These are phyloP conservation scores for Lepus oiostolus DNA, from an alignment of 2,797 vertebrate species.

Conservation along the genomic window DNA sequence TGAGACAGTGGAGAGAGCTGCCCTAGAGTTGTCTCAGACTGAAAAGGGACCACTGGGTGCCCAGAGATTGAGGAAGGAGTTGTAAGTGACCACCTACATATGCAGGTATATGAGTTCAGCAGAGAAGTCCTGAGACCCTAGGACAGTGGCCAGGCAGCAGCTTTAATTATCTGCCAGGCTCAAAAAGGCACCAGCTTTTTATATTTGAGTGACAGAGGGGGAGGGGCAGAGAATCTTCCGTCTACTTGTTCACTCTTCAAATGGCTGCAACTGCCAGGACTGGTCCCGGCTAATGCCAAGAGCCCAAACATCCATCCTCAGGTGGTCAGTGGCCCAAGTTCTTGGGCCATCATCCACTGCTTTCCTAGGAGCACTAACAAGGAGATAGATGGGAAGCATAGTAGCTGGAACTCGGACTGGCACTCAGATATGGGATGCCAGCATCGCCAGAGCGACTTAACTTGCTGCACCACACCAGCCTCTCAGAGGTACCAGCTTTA, in stretches of 20 bases:
- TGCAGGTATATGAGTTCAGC: not conserved
- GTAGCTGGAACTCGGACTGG: too few species aligned
- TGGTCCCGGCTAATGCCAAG: too few species aligned
- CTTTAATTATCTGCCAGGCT: conserved; percentile 38
- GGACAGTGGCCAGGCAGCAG: not conserved
- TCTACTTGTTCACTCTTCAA: too few species aligned
- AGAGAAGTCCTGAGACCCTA: not conserved
- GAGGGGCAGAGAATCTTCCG: not conserved
- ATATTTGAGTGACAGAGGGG: not conserved
- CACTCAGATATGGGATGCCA: too few species aligned
- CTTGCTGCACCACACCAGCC: too few species aligned
- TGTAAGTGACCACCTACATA: not conserved
- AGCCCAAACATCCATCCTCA: too few species aligned
- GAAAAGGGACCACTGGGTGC: not conserved
- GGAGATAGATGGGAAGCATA: too few species aligned
- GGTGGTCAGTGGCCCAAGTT: not conserved
- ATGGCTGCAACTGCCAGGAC: too few species aligned
- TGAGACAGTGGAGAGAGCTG: not conserved
- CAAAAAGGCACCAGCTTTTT: not conserved
- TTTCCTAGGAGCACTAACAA: too few species aligned
- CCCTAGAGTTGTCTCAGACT: not conserved
- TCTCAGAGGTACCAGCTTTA: not conserved
- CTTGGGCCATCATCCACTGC: too few species aligned
- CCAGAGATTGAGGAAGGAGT: not conserved
- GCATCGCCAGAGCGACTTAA: too few species aligned